These are phyloP conservation scores for Bombus confusus DNA, from an alignment of 1,140 invertebrate species.

Conservation along the genomic window DNA sequence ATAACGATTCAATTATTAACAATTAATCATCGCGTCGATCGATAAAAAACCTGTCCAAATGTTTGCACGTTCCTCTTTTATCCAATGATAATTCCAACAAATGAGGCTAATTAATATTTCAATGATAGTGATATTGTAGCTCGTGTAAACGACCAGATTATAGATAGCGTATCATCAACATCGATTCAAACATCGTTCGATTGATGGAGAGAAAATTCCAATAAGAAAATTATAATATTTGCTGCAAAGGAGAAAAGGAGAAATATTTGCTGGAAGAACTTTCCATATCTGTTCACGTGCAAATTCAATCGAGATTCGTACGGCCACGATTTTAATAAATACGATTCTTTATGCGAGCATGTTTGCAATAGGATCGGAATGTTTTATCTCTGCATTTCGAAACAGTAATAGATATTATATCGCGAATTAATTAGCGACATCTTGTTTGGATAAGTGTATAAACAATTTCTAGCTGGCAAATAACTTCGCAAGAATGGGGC, in stretches of 20 bases:
- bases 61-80: neutral
- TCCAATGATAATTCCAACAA: neutral
- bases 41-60: neutral
- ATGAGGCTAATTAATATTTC: conserved; percentile 12
- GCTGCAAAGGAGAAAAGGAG: no score
- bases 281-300: no score
- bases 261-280: no score
- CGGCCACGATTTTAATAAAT: no score
- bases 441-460: neutral
- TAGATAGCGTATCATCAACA: neutral
- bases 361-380: neutral
- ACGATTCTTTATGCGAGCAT: no score
- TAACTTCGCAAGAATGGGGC: neutral
- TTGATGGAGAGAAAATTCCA: neutral
- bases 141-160: neutral
- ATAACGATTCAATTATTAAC: neutral
- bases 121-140: neutral
- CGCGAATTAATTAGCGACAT: neutral
- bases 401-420: no score
- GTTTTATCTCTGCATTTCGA: neutral
- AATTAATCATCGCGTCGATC: neutral
- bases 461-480: neutral
- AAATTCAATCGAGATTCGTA: no score
- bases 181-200: neutral
- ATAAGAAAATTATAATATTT: neutral